Evolutionary conservation across 2,888 invertebrate species (phyloP), one percentile per base, ranked within the genome.

Genomic region (Ametastegia equiseti): DNA sequence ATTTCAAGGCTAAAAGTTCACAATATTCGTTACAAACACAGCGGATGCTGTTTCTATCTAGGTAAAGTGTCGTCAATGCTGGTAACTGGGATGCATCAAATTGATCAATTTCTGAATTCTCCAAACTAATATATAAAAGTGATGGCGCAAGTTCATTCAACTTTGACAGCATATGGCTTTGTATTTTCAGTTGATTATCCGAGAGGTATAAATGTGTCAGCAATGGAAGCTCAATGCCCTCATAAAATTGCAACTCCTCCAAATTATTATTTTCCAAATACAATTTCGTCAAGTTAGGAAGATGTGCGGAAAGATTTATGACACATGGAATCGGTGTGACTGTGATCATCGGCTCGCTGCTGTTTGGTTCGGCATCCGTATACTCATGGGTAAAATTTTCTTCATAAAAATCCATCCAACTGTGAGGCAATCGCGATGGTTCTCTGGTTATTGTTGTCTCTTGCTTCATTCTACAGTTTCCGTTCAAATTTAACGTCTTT

Each of bases 191-290:
- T 54, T 80, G 83, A 77, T 89, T 89, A 82, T 88, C 88, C 1
- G 88, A 88, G 5, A 89, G 81, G 30, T 88, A 89, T 0, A 89
- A 83, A 80, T 89, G 87, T 1, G 86, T 88, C n/a, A 89, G 77
- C 36, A 79, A 57, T 6, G 89, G 89, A 71, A 89, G 88, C 6
- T 85, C 77, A 11, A 57, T 82, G 23, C 79, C 73, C 0, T 87
- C 69, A 7, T 87, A 86, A 63, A 88, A 83, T 33, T 83, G 84
- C 15, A 88, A 75, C 19, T 81, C 81, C 23, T 83, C 79, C 0
- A 89, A 39, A 9, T 82, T 82, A 81, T 89, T 88, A 30, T 86
- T 85, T 1, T 89, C 85, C 0, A 89, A 73, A 71, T 88, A 88
- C 1, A 89, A 83, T 77, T 88, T 85, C 23, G 88, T 85, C n/a